Percentiles rank a stretch among this genome's conserved stretches.
Evolutionary conservation across 2,888 invertebrate genomes (phyloP).

Genomic region (Trachelus stipa): DNA sequence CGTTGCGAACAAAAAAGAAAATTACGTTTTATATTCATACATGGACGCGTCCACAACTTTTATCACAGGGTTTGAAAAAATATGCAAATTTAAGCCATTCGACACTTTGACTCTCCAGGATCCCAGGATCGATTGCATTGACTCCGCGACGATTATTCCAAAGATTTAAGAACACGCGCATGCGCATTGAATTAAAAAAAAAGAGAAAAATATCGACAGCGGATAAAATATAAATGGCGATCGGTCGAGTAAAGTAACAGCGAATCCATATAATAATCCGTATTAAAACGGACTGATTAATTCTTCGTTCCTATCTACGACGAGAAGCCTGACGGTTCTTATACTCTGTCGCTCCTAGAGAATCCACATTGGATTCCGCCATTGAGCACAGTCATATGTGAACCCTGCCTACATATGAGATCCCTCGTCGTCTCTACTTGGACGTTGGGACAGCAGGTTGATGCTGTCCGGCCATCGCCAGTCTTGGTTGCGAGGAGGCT

Average conservation of each 20-base stretch:
- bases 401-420: background rate
- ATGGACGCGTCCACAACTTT: background rate
- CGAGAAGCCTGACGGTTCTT: background rate
- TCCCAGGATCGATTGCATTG: conserved; percentile 2
- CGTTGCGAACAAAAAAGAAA: conserved; percentile 7
- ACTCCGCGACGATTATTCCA: background rate
- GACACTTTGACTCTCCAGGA: conserved; percentile 7
- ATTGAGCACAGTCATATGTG: background rate
- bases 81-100: background rate
- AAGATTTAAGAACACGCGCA: background rate
- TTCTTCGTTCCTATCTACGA: background rate
- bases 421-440: conserved; percentile 50
- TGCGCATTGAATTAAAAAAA: background rate
- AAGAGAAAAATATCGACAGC: conserved; percentile 18
- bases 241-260: conserved; percentile 12
- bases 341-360: background rate
- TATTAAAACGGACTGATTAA: background rate
- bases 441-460: conserved; percentile 61
- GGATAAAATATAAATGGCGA: background rate
- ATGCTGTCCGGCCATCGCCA: conserved; percentile 57
- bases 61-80: conserved; percentile 15
- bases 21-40: conserved; percentile 15
- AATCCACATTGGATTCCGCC: background rate
- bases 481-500: conserved; percentile 65
- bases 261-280: background rate